Conservation (phyloP, 1,140 invertebrate species). For the Wiebesia pumilae region DNA sequence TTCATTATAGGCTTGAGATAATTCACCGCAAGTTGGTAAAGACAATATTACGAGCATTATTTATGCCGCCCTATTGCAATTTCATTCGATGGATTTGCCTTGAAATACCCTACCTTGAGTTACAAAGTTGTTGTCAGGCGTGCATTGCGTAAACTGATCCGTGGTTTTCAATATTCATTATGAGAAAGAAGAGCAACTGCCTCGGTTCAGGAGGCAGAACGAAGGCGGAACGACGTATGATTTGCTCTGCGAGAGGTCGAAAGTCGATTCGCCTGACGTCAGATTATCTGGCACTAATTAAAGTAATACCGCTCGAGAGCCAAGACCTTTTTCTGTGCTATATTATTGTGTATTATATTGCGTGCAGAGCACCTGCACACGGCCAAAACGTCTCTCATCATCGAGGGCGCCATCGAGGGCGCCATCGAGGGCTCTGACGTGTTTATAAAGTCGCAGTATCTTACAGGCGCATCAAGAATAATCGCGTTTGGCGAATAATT, state of each 20-base stretch:
- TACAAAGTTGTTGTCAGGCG: neutral
- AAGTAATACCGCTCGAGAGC: neutral
- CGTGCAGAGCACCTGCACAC: neutral
- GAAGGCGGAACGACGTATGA: no score
- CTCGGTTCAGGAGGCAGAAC: no score
- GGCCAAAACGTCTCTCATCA: neutral
- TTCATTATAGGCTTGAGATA: no score
- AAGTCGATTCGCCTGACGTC: conserved; percentile 22
- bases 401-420: no score
- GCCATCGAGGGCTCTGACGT: no score
- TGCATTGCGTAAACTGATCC: conserved; percentile 19
- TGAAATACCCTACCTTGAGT: neutral
- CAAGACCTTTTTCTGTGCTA: neutral
- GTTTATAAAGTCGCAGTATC: no score
- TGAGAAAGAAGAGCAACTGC: neutral
- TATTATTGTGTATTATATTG: neutral
- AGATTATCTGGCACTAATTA: neutral
- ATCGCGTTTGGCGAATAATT: no score
- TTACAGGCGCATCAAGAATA: no score
- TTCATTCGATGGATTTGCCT: neutral
- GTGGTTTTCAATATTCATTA: conserved; percentile 21
- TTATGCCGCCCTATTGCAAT: neutral
- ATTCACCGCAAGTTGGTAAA: no score
- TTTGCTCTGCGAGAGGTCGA: neutral
- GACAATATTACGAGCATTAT: neutral